Conservation (phyloP, 2,797 vertebrate species). For the Percopsis omiscomaycus region DNA sequence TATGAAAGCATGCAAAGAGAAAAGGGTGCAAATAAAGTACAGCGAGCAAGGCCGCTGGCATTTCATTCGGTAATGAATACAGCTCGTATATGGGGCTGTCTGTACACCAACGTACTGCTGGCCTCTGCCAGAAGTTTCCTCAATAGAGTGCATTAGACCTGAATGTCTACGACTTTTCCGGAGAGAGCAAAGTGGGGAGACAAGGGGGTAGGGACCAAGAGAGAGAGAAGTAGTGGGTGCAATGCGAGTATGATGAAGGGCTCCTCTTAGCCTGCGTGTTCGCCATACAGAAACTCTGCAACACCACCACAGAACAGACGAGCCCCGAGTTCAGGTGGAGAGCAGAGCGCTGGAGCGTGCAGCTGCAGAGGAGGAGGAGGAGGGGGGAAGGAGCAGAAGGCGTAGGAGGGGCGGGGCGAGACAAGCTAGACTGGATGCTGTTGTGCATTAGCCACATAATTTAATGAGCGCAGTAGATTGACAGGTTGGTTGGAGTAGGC, state of each 20-base stretch:
- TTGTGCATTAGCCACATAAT: constrained; percentile 33
- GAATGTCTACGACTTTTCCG: constrained; percentile 25
- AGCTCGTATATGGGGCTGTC: constrained; percentile 12
- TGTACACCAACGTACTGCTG: constrained; percentile 26
- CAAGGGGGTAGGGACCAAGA: constrained; percentile 16
- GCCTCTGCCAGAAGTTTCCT: constrained; percentile 35
- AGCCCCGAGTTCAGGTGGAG: constrained; percentile 35
- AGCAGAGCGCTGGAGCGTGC: constrained; percentile 32
- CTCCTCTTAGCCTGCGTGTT: constrained; percentile 36
- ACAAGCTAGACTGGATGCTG: constrained; percentile 29
- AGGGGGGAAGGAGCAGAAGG: neutral
- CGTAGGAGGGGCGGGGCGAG: neutral
- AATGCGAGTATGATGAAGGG: constrained; percentile 37
- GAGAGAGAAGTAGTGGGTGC: constrained; percentile 32
- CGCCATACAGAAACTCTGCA: constrained; percentile 42
- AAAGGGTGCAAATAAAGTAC: constrained; percentile 9
- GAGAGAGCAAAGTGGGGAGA: constrained; percentile 15
- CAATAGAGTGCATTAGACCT: constrained; percentile 58
- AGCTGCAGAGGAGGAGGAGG: constrained; percentile 21
- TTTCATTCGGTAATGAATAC: constrained; percentile 21
- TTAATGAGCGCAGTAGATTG: constrained; percentile 21
- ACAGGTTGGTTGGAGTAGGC: constrained; percentile 22
- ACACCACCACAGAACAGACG: constrained; percentile 40
- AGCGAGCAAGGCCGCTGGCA: constrained; percentile 4
- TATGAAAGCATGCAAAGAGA: constrained; percentile 15